These are phyloP conservation scores for Characodon lateralis DNA, from an alignment of 2,797 vertebrate genomes.

Conservation along the genomic window DNA sequence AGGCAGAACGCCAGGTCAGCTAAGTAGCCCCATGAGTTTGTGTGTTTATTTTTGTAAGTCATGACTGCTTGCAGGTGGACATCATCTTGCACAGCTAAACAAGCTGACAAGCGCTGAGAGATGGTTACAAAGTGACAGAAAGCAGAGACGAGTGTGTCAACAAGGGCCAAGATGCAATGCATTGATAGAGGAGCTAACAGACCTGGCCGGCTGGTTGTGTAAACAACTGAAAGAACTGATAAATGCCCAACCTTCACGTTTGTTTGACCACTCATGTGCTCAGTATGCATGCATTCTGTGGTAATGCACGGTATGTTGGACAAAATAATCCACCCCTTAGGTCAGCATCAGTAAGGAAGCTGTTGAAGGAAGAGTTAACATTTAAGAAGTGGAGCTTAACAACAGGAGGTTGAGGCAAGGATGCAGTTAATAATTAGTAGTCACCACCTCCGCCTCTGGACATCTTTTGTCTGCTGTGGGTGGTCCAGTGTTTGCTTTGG, in stretches of 20 bases:
- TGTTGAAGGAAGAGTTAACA: constrained; percentile 16
- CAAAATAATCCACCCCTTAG: constrained; percentile 46
- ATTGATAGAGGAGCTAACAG: constrained; percentile 58
- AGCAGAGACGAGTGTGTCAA: constrained; percentile 65
- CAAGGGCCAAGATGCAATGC: constrained; percentile 59
- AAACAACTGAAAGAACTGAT: constrained; percentile 70
- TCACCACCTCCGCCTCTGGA: constrained; percentile 28
- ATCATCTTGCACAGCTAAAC: constrained; percentile 14
- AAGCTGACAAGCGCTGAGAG: constrained; percentile 35
- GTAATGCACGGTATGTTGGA: not conserved
- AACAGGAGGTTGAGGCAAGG: constrained; percentile 41
- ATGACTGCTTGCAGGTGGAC: constrained; percentile 48
- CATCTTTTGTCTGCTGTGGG: constrained; percentile 63
- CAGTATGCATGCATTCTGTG: not conserved
- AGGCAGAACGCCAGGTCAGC: constrained; percentile 13
- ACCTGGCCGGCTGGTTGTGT: constrained; percentile 56
- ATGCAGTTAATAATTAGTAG: constrained; percentile 63
- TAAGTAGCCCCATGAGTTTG: constrained; percentile 47
- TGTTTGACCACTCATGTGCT: constrained; percentile 24
- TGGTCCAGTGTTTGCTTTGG: constrained; percentile 80
- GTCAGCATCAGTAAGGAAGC: constrained; percentile 5
- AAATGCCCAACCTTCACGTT: constrained; percentile 33
- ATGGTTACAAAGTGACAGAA: constrained; percentile 64
- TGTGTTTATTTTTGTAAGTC: constrained; percentile 58
- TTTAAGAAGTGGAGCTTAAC: constrained; percentile 21